A percentile compares a stretch with the other conserved stretches of the same genome.
Evolutionary conservation across 2,113 vertebrate genomes (phyloP).

Genomic region (Neopipo cinnamomea): DNA sequence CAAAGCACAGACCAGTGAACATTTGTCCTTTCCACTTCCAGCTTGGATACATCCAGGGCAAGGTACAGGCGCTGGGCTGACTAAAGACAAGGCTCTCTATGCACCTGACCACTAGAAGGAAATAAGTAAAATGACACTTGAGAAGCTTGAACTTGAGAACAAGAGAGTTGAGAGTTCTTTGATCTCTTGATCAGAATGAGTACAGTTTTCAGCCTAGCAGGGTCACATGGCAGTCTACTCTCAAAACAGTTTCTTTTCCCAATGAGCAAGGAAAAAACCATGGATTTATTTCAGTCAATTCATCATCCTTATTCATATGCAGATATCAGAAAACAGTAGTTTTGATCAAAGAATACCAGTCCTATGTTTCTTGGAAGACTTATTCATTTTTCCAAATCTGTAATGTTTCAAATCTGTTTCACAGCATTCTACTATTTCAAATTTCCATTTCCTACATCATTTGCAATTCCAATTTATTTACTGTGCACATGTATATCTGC

Average conservation of each 20-base stretch:
- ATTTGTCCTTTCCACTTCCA: not conserved
- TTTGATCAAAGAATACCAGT: not conserved
- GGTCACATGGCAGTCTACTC: not conserved
- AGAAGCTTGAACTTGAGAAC: not conserved
- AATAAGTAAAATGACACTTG: not conserved
- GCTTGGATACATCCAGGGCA: not conserved
- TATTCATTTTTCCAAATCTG: not conserved
- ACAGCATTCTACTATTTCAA: not conserved
- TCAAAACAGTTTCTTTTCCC: not conserved
- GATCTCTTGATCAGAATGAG: not conserved
- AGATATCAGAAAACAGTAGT: not conserved
- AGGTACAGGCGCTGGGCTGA: not conserved
- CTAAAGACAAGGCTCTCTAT: not conserved
- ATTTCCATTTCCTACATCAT: not conserved
- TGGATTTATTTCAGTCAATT: not conserved
- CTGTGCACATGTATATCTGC: not conserved
- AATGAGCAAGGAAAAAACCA: not conserved
- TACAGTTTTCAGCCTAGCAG: not conserved
- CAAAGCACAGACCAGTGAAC: not conserved
- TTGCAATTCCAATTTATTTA: slow-evolving; percentile 12
- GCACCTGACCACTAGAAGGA: not conserved
- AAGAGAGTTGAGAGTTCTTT: not conserved
- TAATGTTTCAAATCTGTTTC: not conserved
- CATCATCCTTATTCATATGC: not conserved
- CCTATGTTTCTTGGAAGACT: slow-evolving; percentile 35